Conservation (phyloP, 2,888 invertebrate genomes). For the Ophion costatus region DNA sequence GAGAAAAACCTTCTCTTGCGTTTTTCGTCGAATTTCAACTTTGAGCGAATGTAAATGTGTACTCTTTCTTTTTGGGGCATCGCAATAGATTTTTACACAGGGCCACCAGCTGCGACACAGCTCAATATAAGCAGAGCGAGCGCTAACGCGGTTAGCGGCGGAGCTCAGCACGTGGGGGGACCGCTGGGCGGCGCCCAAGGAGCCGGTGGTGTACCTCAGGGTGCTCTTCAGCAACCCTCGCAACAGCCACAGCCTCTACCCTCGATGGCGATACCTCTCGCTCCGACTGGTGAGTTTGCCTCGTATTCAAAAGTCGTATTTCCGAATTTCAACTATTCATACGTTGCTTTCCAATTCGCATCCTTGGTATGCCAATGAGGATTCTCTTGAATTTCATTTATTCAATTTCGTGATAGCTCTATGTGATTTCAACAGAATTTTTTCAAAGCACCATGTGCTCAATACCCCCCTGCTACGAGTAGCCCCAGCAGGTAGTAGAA, state of each 20-base stretch:
- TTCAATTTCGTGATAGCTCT: too few relatives aligned
- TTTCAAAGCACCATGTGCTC: too few relatives aligned
- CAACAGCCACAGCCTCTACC: slow-evolving; percentile 78
- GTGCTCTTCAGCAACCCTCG: slow-evolving; percentile 78
- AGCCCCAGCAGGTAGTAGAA: neutral
- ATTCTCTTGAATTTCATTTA: neutral
- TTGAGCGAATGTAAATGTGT: neutral
- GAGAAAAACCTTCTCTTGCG: neutral
- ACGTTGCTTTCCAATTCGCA: too few relatives aligned
- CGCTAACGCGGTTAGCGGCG: slow-evolving; percentile 78
- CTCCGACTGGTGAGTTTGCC: slow-evolving; percentile 74
- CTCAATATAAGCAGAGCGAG: slow-evolving; percentile 76
- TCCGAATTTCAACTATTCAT: neutral
- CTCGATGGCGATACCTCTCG: slow-evolving; percentile 75
- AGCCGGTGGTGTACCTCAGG: slow-evolving; percentile 78
- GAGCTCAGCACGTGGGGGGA: slow-evolving; percentile 78
- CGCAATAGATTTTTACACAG: slow-evolving; percentile 58
- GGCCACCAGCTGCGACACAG: slow-evolving; percentile 69
- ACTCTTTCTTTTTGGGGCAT: neutral
- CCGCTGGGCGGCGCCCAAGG: slow-evolving; percentile 79
- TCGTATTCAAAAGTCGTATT: neutral
- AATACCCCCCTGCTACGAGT: too few relatives aligned
- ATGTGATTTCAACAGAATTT: too few relatives aligned
- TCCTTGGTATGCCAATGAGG: neutral
- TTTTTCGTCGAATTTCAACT: neutral